phyloP scores from a whole-genome alignment of 2,888 invertebrate species.

The Germaria angustata region DNA sequence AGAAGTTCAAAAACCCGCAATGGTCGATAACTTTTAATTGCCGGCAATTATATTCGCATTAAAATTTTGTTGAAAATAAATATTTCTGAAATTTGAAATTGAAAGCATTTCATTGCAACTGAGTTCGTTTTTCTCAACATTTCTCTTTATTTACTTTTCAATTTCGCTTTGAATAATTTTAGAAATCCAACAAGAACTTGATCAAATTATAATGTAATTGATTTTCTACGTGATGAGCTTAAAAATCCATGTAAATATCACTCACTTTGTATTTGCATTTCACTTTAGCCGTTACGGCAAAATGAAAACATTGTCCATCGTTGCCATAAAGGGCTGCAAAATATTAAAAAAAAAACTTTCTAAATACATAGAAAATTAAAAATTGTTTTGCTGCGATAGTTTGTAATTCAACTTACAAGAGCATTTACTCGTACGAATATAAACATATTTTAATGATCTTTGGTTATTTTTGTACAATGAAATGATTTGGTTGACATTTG shows the following conservation, averaged over 20 bases:
- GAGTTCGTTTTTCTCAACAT: neutral
- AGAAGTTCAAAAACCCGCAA: slow-evolving; percentile 2
- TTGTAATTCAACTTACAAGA: slow-evolving; percentile 12
- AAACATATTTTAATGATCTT: neutral
- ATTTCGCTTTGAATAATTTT: neutral
- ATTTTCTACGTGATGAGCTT: slow-evolving; percentile 69
- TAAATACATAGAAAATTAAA: neutral
- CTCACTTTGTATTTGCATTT: neutral
- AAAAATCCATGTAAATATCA: slow-evolving; percentile 61
- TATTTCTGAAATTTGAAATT: neutral
- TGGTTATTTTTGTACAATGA: neutral
- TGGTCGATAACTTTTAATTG: slow-evolving; percentile 39
- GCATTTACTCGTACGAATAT: neutral
- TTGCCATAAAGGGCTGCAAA: slow-evolving; percentile 26
- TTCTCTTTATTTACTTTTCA: neutral
- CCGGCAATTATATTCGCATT: slow-evolving; percentile 3
- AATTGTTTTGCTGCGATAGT: neutral
- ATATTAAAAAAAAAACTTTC: slow-evolving; percentile 12
- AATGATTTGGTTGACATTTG: too few relatives aligned
- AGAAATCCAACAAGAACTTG: slow-evolving; percentile 28
- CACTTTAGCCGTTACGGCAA: neutral
- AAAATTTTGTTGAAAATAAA: neutral
- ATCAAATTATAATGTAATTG: slow-evolving; percentile 71
- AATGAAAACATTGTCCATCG: neutral
- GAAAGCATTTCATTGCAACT: slow-evolving; percentile 11